Conservation (phyloP, 2,888 invertebrate genomes). For the Noctua comes region DNA sequence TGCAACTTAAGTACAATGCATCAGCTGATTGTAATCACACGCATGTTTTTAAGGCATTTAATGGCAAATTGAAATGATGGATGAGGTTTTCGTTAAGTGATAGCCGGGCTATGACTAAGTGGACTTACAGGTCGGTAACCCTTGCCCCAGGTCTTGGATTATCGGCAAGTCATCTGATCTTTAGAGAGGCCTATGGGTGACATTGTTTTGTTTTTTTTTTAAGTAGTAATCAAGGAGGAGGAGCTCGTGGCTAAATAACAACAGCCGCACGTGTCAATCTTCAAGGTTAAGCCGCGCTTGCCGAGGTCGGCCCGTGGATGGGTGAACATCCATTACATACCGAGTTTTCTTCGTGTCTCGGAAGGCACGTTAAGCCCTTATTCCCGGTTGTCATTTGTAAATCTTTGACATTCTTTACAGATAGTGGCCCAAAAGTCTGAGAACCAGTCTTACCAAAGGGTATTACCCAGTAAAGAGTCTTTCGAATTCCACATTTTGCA, state of each 20-base stretch:
- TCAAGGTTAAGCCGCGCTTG: not conserved
- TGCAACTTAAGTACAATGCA: slow-evolving; percentile 24
- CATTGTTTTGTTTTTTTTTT: not conserved
- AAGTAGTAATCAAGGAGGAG: not conserved
- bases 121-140: slow-evolving; percentile 14
- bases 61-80: slow-evolving; percentile 38
- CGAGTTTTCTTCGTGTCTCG: not conserved
- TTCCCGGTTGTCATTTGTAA: not conserved
- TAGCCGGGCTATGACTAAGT: not conserved
- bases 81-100: slow-evolving; percentile 30
- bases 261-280: not conserved
- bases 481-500: too few species aligned
- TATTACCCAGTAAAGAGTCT: not conserved
- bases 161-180: not conserved
- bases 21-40: slow-evolving; percentile 50
- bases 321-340: not conserved
- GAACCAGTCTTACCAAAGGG: not conserved
- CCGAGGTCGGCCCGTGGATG: not conserved
- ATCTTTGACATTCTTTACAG: not conserved
- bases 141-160: not conserved
- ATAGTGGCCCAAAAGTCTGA: not conserved
- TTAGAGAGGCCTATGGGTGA: not conserved
- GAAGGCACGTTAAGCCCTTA: too few species aligned
- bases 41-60: slow-evolving; percentile 30
- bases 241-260: not conserved